Conservation (phyloP, 2,113 vertebrate genomes). For the Petrocephalus zakoni region DNA sequence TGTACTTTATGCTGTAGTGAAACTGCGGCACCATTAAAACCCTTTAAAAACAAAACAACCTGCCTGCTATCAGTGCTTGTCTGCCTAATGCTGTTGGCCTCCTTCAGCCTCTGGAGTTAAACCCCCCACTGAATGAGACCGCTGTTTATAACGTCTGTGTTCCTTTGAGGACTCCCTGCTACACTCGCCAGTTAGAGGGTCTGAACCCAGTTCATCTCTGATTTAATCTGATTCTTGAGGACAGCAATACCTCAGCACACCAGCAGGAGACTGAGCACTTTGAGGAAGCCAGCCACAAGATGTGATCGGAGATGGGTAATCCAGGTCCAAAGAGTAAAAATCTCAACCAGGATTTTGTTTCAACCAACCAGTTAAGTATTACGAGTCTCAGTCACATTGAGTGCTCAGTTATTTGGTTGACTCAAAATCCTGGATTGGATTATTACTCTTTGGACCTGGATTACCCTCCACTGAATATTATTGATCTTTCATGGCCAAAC, state of each 20-base stretch:
- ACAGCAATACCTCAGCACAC: not conserved
- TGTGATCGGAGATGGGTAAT: too few relatives aligned
- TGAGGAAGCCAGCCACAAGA: not conserved
- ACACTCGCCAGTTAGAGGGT: not conserved
- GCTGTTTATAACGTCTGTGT: not conserved
- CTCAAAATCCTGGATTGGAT: too few relatives aligned
- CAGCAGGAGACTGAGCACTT: not conserved
- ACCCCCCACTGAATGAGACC: not conserved
- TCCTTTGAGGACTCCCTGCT: not conserved
- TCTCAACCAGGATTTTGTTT: too few relatives aligned
- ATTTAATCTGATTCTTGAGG: not conserved
- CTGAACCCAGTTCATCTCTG: not conserved
- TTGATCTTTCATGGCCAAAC: not conserved
- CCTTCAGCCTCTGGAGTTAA: not conserved
- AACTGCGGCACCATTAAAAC: conserved; percentile 79
- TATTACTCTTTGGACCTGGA: too few relatives aligned
- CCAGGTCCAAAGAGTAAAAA: too few relatives aligned
- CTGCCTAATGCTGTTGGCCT: not conserved
- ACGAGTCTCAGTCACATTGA: too few relatives aligned
- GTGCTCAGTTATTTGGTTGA: too few relatives aligned
- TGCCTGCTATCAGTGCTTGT: conserved; percentile 3
- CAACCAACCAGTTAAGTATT: too few relatives aligned
- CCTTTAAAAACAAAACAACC: conserved; percentile 62
- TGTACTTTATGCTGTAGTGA: conserved; percentile 85
- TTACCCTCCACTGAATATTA: not conserved